Conservation (phyloP, 2,888 invertebrate species). For the Buathra laborator region DNA sequence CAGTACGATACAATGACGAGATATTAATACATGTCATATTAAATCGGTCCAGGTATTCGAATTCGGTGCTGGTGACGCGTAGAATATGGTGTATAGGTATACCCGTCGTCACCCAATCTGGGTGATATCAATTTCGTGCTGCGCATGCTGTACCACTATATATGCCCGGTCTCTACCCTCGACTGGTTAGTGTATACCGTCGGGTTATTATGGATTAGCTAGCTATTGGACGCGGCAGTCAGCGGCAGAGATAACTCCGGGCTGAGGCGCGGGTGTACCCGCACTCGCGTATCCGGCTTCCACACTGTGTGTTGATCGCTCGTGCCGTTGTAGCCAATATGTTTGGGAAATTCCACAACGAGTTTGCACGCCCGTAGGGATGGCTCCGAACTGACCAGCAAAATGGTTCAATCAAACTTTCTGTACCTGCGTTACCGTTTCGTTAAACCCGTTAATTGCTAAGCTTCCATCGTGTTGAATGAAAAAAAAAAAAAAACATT, state of each 20-base stretch:
- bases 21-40: conserved; percentile 59
- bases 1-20: conserved; percentile 33
- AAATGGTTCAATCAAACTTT: conserved; percentile 15
- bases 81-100: conserved; percentile 17
- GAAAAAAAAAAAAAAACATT: background rate
- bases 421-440: background rate
- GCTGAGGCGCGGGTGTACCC: background rate
- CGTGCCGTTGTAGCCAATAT: conserved; percentile 11
- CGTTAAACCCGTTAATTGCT: background rate
- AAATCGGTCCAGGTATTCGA: conserved; percentile 51
- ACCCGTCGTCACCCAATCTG: conserved; percentile 41
- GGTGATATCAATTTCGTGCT: conserved; percentile 73
- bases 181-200: conserved; percentile 72
- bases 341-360: conserved; percentile 14
- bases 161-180: conserved; percentile 6
- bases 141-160: conserved; percentile 69
- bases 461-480: background rate
- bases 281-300: background rate
- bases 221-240: conserved; percentile 72
- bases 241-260: conserved; percentile 75
- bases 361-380: conserved; percentile 9
- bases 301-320: conserved; percentile 1
- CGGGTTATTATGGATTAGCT: conserved; percentile 78
- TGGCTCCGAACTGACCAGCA: conserved; percentile 13
- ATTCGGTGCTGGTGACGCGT: conserved; percentile 30